Base-by-base conservation (phyloP, 1,140 invertebrate genomes). In the Atta cephalotes region DNA sequence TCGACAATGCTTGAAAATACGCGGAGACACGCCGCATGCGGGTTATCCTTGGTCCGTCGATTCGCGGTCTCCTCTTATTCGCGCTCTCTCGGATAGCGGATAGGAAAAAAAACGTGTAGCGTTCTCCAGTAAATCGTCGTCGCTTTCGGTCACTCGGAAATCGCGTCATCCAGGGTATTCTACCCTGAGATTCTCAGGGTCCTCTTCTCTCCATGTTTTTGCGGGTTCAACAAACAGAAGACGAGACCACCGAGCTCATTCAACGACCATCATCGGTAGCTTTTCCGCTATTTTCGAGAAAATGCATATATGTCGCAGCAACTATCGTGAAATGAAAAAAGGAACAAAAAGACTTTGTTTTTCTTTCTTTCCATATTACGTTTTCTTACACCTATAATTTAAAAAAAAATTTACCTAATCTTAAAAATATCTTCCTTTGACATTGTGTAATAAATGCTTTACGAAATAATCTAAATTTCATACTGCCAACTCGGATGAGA, bases 1-100 rank as follows among this genome's bases (percentile, higher is more conserved):
- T 88, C 87, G 91, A 93, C 93, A 94, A 93, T 94, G 90, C 90
- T 85, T 89, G 90, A 91, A 94, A 94, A 94, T 94, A 93, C 92
- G 90, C 90, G 88, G 87, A 91, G 89, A 91, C 90, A 90, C 82
- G 65, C 65, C 78, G 88, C 89, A 65, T 87, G 85, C 86, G 62
- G 76, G 63, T 87, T 78, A 88, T 88, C 82, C 87, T 88, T 90
- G 91, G 92, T 91, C 91, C 90, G 92, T 93, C 90, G 90, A 89
- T 90, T 89, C 78, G 82, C 88, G 91, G 86, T 84, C 81, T 81
- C 66, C 80, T 80, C 84, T 62, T 81, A 85, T 87, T 89, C 56
- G 39, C 65, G 56, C 56, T 58, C 35, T 39, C 62, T 28, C 21
- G 21, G 21, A 21, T 21, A 7, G 28, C 53, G 65, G 45, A n/a